Base-by-base conservation (phyloP, 2,113 vertebrate genomes). In the Xiphophorus hellerii region DNA sequence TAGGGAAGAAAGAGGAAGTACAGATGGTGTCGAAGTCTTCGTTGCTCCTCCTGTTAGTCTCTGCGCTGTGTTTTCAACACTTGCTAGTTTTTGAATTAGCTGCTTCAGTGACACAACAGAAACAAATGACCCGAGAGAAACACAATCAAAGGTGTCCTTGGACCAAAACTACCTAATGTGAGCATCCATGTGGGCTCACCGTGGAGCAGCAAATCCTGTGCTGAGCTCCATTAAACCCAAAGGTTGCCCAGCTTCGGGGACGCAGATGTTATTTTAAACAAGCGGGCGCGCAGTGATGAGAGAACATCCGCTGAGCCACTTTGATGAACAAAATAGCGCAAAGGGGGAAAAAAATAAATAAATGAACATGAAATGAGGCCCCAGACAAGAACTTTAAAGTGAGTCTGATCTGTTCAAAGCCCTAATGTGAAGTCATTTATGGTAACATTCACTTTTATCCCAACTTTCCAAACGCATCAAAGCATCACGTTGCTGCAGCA, bases 381-480 rank as follows among this genome's bases (percentile, higher is more conserved):
- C 9, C 11, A 62, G 15, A 31, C 12, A 31, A 14, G 3, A 81
- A 39, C 81, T 84, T 87, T 90, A 84, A 89, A 89, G 81, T 81
- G 61, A 37, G 30, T n/a, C 27, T 5, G 76, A 61, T 65, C 70
- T 29, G 66, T 81, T 58, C 28, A 11, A 48, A 51, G 67, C 68
- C 29, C 54, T 61, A 29, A 77, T 64, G 62, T 67, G 25, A 73
- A 75, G 30, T 65, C 6, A 68, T 80, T 75, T 80, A 30, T 76
- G 58, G 62, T 1, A 0, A 15, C 0, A 3, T 64, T 80, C 8
- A 51, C 77, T 76, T 81, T 83, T 37, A 78, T 69, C 68, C 3
- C 37, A 0, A 77, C 72, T 30, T 76, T 81, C 60, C 60, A 44
- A 71, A 48, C 2, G 13, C 54, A 78, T 83, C 70, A 80, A 77